Conservation (phyloP, 2,888 invertebrate genomes). For the Fragum fragum region DNA sequence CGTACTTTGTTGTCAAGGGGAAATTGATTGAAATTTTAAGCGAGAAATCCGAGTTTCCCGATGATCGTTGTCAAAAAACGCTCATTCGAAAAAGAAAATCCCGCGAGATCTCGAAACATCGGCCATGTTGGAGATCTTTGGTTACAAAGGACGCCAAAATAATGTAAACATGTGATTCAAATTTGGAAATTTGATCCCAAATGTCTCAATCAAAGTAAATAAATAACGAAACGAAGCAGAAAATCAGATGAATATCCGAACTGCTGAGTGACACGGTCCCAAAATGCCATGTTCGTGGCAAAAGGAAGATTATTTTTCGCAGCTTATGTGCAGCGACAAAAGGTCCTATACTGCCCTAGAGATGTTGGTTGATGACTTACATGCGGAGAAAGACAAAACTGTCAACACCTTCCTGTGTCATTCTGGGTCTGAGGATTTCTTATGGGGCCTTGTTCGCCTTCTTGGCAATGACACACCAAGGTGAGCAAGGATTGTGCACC, state of each 20-base stretch:
- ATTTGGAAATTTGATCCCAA: not conserved
- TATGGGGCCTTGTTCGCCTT: constrained; percentile 84
- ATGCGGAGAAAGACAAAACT: constrained; percentile 84
- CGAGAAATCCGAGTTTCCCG: constrained; percentile 14
- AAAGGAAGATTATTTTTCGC: constrained; percentile 82
- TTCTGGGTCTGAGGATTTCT: constrained; percentile 85
- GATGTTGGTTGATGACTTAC: constrained; percentile 86
- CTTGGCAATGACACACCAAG: constrained; percentile 83
- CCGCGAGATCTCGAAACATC: constrained; percentile 58
- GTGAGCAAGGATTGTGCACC: too few species aligned
- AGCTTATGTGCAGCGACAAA: constrained; percentile 80
- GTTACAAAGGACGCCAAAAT: constrained; percentile 69
- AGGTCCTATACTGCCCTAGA: constrained; percentile 83
- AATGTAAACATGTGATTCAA: constrained; percentile 63
- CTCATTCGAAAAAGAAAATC: constrained; percentile 15
- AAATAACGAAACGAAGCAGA: not conserved
- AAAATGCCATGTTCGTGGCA: constrained; percentile 82
- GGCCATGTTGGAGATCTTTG: constrained; percentile 67
- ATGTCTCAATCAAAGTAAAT: not conserved
- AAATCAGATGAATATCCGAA: not conserved
- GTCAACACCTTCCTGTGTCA: constrained; percentile 84
- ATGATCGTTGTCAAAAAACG: constrained; percentile 10
- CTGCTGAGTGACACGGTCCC: not conserved
- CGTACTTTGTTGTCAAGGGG: constrained; percentile 51
- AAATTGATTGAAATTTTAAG: not conserved